phyloP scores from a whole-genome alignment of 1,140 invertebrate genomes.

The Drosophila azteca region DNA sequence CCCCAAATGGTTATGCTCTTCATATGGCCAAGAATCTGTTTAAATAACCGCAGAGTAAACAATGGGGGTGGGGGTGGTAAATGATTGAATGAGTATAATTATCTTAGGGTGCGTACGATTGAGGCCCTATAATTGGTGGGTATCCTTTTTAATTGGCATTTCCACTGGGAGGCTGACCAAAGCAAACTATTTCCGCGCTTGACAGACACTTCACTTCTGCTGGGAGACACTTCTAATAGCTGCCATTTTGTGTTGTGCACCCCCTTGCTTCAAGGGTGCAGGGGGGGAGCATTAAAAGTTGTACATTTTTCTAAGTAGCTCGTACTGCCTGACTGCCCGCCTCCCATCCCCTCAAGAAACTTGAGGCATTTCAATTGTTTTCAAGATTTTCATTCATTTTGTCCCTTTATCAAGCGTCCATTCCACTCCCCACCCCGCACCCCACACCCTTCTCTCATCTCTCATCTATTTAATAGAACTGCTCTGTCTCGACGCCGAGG shows the following conservation, averaged over 20 bases:
- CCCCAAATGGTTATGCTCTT: no score
- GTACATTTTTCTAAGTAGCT: slow-evolving; percentile 65
- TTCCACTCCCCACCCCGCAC: not conserved
- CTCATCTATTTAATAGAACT: slow-evolving; percentile 29
- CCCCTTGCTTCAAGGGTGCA: not conserved
- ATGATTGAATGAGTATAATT: no score
- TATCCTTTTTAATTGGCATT: not conserved
- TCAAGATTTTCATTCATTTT: slow-evolving; percentile 24
- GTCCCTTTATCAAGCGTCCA: no score
- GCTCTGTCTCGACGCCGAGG: slow-evolving; percentile 25
- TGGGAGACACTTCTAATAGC: slow-evolving; percentile 64
- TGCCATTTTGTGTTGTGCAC: slow-evolving; percentile 40
- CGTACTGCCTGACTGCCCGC: no score
- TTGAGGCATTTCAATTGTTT: slow-evolving; percentile 52
- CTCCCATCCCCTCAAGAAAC: not conserved
- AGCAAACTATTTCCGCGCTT: not conserved
- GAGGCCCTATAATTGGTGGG: no score
- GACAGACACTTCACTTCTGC: slow-evolving; percentile 21
- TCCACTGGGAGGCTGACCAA: not conserved
- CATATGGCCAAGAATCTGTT: no score
- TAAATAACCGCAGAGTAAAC: no score
- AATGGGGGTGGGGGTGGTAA: no score
- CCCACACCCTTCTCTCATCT: not conserved
- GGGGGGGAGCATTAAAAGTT: slow-evolving; percentile 52
- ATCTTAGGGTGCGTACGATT: no score